Evolutionary conservation across 2,888 invertebrate genomes (phyloP), one percentile per base, ranked within the genome.

Genomic region (Sussaba pulchella): DNA sequence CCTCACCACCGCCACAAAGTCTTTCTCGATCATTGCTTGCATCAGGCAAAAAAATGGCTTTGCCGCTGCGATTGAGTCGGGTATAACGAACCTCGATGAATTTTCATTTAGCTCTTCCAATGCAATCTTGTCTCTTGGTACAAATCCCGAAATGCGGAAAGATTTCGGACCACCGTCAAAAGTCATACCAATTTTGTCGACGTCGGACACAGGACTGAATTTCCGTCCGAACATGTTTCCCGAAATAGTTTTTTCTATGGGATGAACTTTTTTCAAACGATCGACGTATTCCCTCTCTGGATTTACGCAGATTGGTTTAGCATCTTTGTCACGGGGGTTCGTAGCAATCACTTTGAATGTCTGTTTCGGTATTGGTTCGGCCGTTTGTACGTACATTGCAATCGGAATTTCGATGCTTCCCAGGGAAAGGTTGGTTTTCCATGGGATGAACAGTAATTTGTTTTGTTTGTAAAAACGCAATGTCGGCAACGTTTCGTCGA

Each of bases 1-100:
- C 39, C 87, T 84, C 1, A 84, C 87, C 17, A 89, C 82, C 4
- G 87, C 89, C 9, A 88, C 87, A 0, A 66, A 50, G 6, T 86
- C 69, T 6, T 41, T 24, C 0, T 86, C 63, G 1, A 57, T 67
- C 89, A 89, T 84, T 8, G 88, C 87, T 59, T 85, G 74, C 4
- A 85, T 82, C 5, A 89, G 67, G 43, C 83, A 83, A 26, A 86
- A 89, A 82, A 89, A 88, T n/a, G 80, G 79, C 8, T 50, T 78
- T n/a, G 43, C 73, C n/a, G 61, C 10, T 75, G 47, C 69, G 47
- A 61, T 24, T 36, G 64, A 69, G n/a, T 77, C 45, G n/a, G 80
- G 80, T 8, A 81, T 0, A 5, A 81, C 77, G 14, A 81, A 36
- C 66, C 73, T 47, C 12, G 77, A 52, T 1, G 43, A 8, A 14